phyloP scores from a whole-genome alignment of 2,888 invertebrate species.

The Polietes domitor region DNA sequence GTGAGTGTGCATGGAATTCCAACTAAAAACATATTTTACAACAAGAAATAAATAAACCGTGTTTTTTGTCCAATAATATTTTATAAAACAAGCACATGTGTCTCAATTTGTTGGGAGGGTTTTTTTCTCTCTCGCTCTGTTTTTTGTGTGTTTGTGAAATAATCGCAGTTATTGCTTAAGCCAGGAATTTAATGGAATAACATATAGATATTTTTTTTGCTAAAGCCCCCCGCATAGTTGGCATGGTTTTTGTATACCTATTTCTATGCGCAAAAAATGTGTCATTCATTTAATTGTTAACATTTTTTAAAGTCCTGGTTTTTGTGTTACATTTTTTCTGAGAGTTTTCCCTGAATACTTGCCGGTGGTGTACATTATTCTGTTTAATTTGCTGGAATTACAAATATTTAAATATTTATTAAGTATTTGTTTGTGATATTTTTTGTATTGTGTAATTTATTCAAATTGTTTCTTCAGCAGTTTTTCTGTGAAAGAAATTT shows the following conservation, averaged over 20 bases:
- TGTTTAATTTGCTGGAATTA: no score
- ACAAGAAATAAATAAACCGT: background rate
- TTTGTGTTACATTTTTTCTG: no score
- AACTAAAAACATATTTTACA: background rate
- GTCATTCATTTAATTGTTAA: background rate
- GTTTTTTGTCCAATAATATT: background rate
- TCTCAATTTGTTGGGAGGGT: background rate
- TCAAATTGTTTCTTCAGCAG: no score
- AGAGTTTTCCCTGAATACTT: no score
- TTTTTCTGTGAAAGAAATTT: no score
- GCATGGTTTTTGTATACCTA: no score
- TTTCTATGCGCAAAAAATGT: background rate
- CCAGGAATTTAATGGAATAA: background rate
- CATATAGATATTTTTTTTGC: background rate
- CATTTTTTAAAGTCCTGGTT: no score
- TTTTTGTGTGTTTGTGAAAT: background rate
- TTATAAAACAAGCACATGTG: background rate
- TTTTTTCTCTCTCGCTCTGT: conserved; percentile 8
- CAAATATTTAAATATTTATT: no score
- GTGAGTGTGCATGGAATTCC: background rate
- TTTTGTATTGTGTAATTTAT: no score
- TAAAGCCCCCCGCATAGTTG: no score
- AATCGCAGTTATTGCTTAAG: background rate
- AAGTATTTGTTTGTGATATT: no score
- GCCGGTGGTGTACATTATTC: no score